Conservation (phyloP, 2,797 vertebrate genomes). For the Pelochelys cantorii region DNA sequence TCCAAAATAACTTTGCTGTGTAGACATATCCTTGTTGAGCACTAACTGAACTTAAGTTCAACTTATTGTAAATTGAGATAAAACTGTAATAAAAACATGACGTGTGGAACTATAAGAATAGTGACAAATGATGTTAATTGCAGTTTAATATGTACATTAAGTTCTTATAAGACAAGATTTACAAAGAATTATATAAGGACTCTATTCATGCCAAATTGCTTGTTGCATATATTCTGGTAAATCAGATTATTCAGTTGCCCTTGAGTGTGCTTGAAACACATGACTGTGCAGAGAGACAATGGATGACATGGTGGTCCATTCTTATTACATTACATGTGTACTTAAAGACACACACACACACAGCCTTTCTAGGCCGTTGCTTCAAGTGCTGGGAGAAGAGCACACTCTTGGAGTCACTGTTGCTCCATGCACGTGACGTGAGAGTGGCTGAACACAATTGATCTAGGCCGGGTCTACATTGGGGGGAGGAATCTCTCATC, state of each 20-base stretch:
- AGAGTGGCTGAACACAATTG: background rate
- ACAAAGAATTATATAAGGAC: background rate
- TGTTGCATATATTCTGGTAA: background rate
- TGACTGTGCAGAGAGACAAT: background rate
- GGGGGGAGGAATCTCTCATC: too few relatives aligned
- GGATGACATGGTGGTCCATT: background rate
- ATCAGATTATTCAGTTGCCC: background rate
- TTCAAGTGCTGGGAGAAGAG: background rate
- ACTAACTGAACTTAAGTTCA: conserved; percentile 22
- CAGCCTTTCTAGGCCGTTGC: background rate
- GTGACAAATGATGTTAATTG: conserved; percentile 18
- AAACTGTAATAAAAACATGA: conserved; percentile 37
- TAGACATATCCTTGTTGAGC: background rate
- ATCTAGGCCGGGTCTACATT: background rate
- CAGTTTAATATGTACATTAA: background rate
- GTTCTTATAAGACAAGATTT: conserved; percentile 24
- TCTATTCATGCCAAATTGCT: background rate
- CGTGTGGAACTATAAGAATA: background rate
- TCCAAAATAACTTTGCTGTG: too few relatives aligned
- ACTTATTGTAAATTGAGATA: conserved; percentile 44
- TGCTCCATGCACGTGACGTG: too few relatives aligned
- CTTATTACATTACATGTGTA: background rate
- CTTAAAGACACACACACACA: too few relatives aligned
- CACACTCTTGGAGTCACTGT: background rate
- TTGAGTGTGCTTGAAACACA: background rate